These are phyloP conservation scores for Coendou prehensilis DNA, from an alignment of 2,797 vertebrate genomes.

Conservation along the genomic window DNA sequence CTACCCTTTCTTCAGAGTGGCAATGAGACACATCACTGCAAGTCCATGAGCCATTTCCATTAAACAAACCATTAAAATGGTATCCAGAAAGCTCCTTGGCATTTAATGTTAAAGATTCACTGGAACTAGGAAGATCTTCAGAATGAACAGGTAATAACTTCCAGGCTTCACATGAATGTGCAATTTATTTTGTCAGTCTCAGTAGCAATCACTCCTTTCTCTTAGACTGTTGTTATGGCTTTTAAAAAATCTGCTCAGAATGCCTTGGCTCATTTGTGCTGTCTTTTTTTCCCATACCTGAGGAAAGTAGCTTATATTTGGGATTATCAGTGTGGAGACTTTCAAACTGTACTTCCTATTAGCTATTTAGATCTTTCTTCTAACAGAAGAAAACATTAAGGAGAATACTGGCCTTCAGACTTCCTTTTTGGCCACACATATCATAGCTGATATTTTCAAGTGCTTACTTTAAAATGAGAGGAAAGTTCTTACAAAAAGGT, in stretches of 20 bases:
- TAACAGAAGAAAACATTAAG: not conserved
- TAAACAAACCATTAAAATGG: not conserved
- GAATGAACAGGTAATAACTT: not conserved
- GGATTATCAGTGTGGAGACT: not conserved
- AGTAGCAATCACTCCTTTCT: not conserved
- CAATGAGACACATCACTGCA: not conserved
- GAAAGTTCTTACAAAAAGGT: not conserved
- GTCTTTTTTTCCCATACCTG: not conserved
- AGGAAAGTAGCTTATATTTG: not conserved
- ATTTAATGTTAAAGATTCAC: not conserved
- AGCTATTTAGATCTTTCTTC: not conserved
- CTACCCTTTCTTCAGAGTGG: not conserved
- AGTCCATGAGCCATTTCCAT: not conserved
- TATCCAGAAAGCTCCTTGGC: not conserved
- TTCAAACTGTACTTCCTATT: not conserved
- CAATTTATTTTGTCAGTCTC: not conserved
- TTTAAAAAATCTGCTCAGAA: not conserved
- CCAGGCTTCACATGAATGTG: not conserved
- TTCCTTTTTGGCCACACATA: not conserved
- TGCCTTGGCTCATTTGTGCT: not conserved
- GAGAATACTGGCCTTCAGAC: not conserved
- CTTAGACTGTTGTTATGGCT: not conserved
- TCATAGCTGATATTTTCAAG: not conserved
- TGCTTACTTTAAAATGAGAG: not conserved
- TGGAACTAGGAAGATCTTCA: not conserved